phyloP scores from a whole-genome alignment of 1,140 invertebrate genomes.

The Wasmannia auropunctata region DNA sequence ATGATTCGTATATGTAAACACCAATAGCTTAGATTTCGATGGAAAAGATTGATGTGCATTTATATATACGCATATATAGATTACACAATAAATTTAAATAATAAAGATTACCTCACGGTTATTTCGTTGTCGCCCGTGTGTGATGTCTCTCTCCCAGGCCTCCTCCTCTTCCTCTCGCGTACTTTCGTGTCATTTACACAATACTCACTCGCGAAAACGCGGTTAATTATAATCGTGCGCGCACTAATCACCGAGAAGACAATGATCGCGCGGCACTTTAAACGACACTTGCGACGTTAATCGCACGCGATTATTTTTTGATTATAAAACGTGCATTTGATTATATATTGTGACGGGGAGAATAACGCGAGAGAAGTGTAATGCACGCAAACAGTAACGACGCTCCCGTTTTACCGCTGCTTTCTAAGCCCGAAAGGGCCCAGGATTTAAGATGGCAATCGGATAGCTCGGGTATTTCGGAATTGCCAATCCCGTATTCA shows the following conservation, averaged over 20 bases:
- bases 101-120: neutral
- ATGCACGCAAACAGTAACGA: neutral
- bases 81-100: constrained; percentile 1
- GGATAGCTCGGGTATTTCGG: neutral
- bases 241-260: constrained; percentile 19
- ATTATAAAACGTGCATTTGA: constrained; percentile 10
- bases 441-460: neutral
- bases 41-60: neutral
- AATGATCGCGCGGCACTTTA: constrained; percentile 11
- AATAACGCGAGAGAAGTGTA: neutral
- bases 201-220: constrained; percentile 13
- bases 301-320: constrained; percentile 14
- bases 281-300: constrained; percentile 27
- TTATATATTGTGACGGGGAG: constrained; percentile 1
- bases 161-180: neutral
- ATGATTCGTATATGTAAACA: neutral
- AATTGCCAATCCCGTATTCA: neutral
- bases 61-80: neutral
- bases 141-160: constrained; percentile 5
- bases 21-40: neutral
- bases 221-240: constrained; percentile 18
- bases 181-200: constrained; percentile 14
- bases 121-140: constrained; percentile 2
- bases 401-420: neutral
- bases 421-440: neutral